Percentiles rank a stretch among this genome's conserved stretches.
These are phyloP conservation scores for Archilochus colubris DNA, from an alignment of 2,113 vertebrate genomes.

Conservation along the genomic window DNA sequence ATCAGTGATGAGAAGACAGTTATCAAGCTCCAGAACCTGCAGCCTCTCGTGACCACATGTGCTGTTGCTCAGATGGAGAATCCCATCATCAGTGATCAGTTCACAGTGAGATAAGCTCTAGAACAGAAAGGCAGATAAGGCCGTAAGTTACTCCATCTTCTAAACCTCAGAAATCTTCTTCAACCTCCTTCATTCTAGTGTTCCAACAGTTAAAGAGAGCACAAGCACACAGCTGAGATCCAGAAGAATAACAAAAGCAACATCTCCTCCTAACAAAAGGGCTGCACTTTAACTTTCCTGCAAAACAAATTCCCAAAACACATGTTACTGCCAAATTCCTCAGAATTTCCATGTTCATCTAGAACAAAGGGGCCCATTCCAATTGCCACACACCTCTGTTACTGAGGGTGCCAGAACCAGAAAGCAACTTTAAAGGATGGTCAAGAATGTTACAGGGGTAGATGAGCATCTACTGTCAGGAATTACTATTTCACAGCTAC, in stretches of 20 bases:
- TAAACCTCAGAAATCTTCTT: not conserved
- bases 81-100: conserved; percentile 91
- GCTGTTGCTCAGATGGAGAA: conserved; percentile 90
- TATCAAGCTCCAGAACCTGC: conserved; percentile 89
- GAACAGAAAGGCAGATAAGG: not conserved
- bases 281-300: not conserved
- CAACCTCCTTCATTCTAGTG: not conserved
- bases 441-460: accelerated
- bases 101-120: conserved; percentile 94
- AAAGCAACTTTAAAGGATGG: not conserved
- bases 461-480: not conserved
- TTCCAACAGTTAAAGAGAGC: not conserved
- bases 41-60: conserved; percentile 88
- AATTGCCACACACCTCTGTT: accelerated
- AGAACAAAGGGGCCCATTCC: not conserved
- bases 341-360: no score
- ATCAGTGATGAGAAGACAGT: conserved; percentile 91
- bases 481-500: not conserved
- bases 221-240: not conserved
- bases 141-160: not conserved
- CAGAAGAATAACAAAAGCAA: not conserved
- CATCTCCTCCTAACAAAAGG: not conserved
- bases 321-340: not conserved
- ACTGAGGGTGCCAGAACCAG: not conserved
- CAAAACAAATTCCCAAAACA: not conserved